These are phyloP conservation scores for Puntigrus tetrazona DNA, from an alignment of 2,113 vertebrate genomes.

Conservation along the genomic window DNA sequence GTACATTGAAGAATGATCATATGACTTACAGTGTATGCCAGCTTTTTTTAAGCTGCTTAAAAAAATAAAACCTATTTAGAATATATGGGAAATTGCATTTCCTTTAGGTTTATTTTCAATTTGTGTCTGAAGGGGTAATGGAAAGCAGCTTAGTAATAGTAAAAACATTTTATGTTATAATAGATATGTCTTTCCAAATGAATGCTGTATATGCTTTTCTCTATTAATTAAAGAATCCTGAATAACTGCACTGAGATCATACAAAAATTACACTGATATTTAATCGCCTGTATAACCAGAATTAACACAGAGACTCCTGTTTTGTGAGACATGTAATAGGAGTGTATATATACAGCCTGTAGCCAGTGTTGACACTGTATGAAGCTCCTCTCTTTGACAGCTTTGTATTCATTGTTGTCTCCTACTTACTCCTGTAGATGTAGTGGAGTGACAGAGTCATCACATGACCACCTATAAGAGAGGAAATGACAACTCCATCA, in stretches of 20 bases:
- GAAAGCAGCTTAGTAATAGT: too few relatives aligned
- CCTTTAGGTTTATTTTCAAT: too few relatives aligned
- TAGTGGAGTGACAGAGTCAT: constrained; percentile 96
- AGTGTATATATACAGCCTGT: constrained; percentile 79
- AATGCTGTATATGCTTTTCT: background rate
- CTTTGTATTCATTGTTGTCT: constrained; percentile 90
- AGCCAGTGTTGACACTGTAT: constrained; percentile 96
- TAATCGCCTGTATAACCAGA: too few relatives aligned
- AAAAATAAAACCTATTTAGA: too few relatives aligned
- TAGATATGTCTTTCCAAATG: background rate
- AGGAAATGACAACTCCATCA: background rate
- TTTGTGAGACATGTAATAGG: background rate
- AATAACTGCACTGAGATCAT: background rate
- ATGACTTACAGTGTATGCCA: too few relatives aligned
- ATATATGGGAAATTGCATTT: too few relatives aligned
- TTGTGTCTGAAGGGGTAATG: too few relatives aligned
- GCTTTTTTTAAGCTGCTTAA: too few relatives aligned
- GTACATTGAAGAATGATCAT: too few relatives aligned
- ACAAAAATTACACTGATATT: background rate
- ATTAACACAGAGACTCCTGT: background rate
- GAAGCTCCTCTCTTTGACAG: constrained; percentile 85
- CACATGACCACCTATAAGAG: constrained; percentile 87
- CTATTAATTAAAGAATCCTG: background rate
- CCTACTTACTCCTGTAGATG: constrained; percentile 93
- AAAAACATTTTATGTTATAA: background rate